Conservation (phyloP, 1,140 invertebrate genomes). For the Schlechtendalia chinensis region DNA sequence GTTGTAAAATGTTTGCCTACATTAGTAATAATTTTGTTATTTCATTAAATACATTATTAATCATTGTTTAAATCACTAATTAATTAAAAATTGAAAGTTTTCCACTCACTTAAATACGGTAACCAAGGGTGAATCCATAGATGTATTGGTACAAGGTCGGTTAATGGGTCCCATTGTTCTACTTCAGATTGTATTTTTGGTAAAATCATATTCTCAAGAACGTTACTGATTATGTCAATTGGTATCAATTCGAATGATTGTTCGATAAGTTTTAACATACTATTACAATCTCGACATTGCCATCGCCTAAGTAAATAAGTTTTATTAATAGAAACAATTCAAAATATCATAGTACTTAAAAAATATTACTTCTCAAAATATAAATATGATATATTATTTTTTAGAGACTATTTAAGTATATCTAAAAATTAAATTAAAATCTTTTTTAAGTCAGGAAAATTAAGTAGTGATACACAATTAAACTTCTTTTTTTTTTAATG, state of each 20-base stretch:
- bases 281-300: conserved; percentile 72
- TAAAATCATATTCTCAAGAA: conserved; percentile 77
- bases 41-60: not conserved
- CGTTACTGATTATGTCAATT: conserved; percentile 77
- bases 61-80: not conserved
- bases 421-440: no score
- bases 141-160: conserved; percentile 90
- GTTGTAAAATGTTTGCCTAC: conserved; percentile 68
- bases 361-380: no score
- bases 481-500: no score
- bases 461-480: no score
- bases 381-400: no score
- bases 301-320: conserved; percentile 59
- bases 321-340: not conserved
- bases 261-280: conserved; percentile 77
- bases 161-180: conserved; percentile 90
- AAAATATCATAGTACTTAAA: not conserved
- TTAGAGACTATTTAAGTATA: no score
- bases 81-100: conserved; percentile 22
- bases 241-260: conserved; percentile 80
- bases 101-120: conserved; percentile 66
- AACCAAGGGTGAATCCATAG: conserved; percentile 97
- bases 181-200: conserved; percentile 78
- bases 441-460: no score
- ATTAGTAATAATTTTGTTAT: conserved; percentile 14